Conservation (phyloP, 2,888 invertebrate genomes). For the Ischnus inquisitorius region DNA sequence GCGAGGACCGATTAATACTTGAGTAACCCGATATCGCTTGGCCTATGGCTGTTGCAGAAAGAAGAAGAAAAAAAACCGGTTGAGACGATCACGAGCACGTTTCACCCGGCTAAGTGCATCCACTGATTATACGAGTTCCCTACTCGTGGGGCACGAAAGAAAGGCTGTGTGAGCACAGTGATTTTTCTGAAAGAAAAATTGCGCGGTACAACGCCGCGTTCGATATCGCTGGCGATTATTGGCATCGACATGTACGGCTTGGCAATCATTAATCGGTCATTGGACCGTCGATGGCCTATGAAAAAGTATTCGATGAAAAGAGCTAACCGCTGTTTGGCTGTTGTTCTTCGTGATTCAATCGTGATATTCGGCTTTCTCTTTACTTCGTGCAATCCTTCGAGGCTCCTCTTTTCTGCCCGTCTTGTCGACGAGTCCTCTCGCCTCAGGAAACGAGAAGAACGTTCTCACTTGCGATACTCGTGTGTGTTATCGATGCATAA, state of each 20-base stretch:
- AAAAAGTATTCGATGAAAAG: background rate
- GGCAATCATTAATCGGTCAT: background rate
- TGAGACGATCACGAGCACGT: conserved; percentile 10
- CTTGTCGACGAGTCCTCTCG: background rate
- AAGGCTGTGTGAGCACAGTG: background rate
- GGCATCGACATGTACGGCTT: background rate
- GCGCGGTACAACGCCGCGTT: background rate
- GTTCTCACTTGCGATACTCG: background rate
- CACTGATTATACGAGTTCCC: conserved; percentile 17
- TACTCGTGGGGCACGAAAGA: conserved; percentile 1
- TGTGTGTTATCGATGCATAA: conserved; percentile 20
- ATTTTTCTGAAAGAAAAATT: background rate
- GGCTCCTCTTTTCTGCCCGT: conserved; percentile 15
- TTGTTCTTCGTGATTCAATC: background rate
- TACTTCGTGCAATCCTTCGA: conserved; percentile 23
- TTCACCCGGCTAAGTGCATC: conserved; percentile 17
- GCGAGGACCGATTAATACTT: conserved; percentile 66
- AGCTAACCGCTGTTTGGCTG: conserved; percentile 1
- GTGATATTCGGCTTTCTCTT: background rate
- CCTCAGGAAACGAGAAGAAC: conserved; percentile 10
- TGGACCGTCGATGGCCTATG: background rate
- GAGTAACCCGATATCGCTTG: conserved; percentile 60
- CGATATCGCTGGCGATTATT: background rate
- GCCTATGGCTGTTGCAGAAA: background rate
- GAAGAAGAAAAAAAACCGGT: background rate